A percentile compares a stretch with the other conserved stretches of the same genome.
Conservation (phyloP, 2,113 vertebrate genomes). For the Gobius niger region DNA sequence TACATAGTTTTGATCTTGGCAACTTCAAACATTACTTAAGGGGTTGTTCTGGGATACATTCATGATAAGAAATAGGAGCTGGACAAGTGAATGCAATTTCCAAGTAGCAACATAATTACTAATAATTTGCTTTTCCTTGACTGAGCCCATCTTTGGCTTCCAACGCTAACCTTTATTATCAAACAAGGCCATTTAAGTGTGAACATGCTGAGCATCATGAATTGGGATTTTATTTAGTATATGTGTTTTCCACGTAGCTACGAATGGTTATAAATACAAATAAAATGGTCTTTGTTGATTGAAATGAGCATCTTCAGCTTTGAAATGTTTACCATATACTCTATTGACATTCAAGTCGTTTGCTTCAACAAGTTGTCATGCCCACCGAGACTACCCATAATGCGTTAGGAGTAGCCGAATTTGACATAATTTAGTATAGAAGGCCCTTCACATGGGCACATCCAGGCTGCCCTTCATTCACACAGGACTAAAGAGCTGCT, state of each 20-base stretch:
- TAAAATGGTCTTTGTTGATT: too few species aligned
- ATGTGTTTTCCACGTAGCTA: too few species aligned
- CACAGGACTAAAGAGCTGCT: conserved; percentile 65
- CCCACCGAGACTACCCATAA: conserved; percentile 8
- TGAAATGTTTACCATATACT: too few species aligned
- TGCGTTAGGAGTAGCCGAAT: conserved; percentile 52
- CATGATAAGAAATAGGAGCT: background rate
- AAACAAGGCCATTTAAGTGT: too few species aligned
- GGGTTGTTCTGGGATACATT: background rate
- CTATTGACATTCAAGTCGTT: too few species aligned
- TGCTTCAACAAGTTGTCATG: background rate
- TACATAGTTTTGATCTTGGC: conserved; percentile 25
- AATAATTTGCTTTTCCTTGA: background rate
- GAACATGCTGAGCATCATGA: too few species aligned
- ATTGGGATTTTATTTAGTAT: too few species aligned
- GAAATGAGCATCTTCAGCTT: too few species aligned
- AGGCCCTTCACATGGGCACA: conserved; percentile 20
- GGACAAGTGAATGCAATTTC: background rate
- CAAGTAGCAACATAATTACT: background rate
- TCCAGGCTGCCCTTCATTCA: conserved; percentile 68
- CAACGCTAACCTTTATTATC: background rate
- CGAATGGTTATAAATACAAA: too few species aligned
- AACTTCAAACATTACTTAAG: background rate
- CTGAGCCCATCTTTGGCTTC: background rate
- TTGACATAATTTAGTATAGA: conserved; percentile 70